Conservation (phyloP, 1,140 invertebrate species). For the Limonius californicus region DNA sequence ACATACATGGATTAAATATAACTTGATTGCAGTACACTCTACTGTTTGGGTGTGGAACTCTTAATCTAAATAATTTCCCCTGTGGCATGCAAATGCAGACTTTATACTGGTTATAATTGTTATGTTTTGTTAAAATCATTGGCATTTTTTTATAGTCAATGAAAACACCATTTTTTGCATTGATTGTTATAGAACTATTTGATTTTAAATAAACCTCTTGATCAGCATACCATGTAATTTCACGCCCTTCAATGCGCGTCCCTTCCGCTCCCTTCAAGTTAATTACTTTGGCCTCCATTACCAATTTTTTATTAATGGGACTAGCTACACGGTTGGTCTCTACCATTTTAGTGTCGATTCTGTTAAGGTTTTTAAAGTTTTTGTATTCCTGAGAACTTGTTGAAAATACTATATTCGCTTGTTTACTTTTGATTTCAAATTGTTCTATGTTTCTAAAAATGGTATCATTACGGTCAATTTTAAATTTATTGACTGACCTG, state of each 20-base stretch:
- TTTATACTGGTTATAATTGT: slow-evolving; percentile 65
- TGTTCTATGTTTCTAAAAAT: slow-evolving; percentile 62
- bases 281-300: slow-evolving; percentile 58
- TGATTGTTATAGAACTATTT: slow-evolving; percentile 72
- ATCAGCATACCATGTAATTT: slow-evolving; percentile 66
- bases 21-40: slow-evolving; percentile 61
- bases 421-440: slow-evolving; percentile 53
- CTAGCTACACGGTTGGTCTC: slow-evolving; percentile 70
- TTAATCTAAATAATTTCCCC: slow-evolving; percentile 74
- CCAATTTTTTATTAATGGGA: slow-evolving; percentile 63
- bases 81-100: slow-evolving; percentile 84
- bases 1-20: slow-evolving; percentile 68
- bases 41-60: slow-evolving; percentile 49
- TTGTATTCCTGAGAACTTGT: slow-evolving; percentile 69
- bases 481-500: slow-evolving; percentile 50
- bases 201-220: slow-evolving; percentile 76
- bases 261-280: slow-evolving; percentile 65
- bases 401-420: slow-evolving; percentile 66
- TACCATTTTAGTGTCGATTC: slow-evolving; percentile 63
- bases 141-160: slow-evolving; percentile 72
- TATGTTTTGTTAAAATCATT: slow-evolving; percentile 54
- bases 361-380: slow-evolving; percentile 63
- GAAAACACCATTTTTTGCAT: slow-evolving; percentile 65
- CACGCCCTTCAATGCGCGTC: slow-evolving; percentile 57
- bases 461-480: slow-evolving; percentile 59